Evolutionary conservation across 1,140 invertebrate species (phyloP), one percentile per base, ranked within the genome.

Genomic region (Lepeophtheirus salmonis): DNA sequence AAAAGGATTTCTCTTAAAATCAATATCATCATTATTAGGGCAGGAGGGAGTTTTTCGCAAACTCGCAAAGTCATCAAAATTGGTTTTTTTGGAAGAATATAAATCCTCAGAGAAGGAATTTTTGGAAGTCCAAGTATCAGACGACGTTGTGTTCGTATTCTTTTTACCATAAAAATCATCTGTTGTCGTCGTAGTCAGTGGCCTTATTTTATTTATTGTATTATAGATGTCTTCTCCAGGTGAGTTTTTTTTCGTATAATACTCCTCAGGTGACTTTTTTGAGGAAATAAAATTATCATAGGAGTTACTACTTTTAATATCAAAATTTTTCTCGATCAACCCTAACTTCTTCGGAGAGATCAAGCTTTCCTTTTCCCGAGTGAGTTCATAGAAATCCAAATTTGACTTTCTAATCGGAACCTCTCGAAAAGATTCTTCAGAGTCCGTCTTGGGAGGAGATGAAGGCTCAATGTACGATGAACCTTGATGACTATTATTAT

Each of bases 221-320:
- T n/a, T 50, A n/a, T 30, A 78, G 70, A 69, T 82, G 77, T 72
- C 78, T 71, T 68, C 80, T 70, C 69, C 81, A 77, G 67, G 79
- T 75, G 1, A 86, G 72, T 66, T 84, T 84, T 66, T 82, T 75
- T 67, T 86, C 83, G 67, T 86, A 83, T 63, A 81, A 76, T 68
- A 83, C 82, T 56, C 85, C 70, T 83, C 83, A 85, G 17, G 81
- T 83, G 54, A 83, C n/a, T n/a, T n/a, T n/a, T n/a, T n/a, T n/a
- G n/a, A n/a, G n/a, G n/a, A n/a, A n/a, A n/a, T n/a, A n/a, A n/a
- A n/a, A n/a, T n/a, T n/a, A n/a, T n/a, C n/a, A n/a, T n/a, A n/a
- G n/a, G n/a, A n/a, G n/a, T n/a, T n/a, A n/a, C n/a, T n/a, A n/a
- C n/a, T n/a, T n/a, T n/a, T 68, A 16, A 77, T 77, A 2, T 74